A percentile compares a stretch with the other conserved stretches of the same genome.
These are phyloP conservation scores for Macrotrachela quadricornifera DNA, from an alignment of 1,140 invertebrate species.

Conservation along the genomic window DNA sequence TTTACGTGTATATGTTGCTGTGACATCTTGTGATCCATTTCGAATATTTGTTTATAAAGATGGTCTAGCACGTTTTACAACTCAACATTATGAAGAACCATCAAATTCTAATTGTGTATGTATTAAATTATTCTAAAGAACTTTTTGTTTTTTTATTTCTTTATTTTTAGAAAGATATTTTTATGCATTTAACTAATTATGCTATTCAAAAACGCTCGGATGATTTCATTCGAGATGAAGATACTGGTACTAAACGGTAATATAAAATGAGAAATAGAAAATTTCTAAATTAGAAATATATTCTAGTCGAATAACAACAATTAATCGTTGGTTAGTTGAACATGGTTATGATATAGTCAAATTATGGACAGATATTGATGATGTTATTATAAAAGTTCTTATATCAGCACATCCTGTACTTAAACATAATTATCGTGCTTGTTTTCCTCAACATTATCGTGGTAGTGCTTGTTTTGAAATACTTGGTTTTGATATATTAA, in stretches of 20 bases:
- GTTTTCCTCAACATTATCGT: constrained; percentile 19
- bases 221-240: constrained; percentile 12
- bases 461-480: constrained; percentile 32
- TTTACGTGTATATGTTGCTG: constrained; percentile 31
- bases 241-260: constrained; percentile 26
- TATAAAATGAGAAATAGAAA: constrained; percentile 18
- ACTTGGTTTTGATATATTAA: constrained; percentile 29
- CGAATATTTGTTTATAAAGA: constrained; percentile 28
- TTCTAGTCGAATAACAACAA: not conserved
- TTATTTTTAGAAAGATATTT: constrained; percentile 38
- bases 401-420: constrained; percentile 32
- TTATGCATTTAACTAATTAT: constrained; percentile 96
- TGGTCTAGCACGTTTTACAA: constrained; percentile 26
- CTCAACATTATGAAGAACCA: constrained; percentile 26
- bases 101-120: no score
- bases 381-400: constrained; percentile 28
- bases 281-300: constrained; percentile 5
- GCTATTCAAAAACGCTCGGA: constrained; percentile 61
- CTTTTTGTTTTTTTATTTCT: constrained; percentile 19
- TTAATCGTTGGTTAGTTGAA: constrained; percentile 47
- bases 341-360: constrained; percentile 48
- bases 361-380: constrained; percentile 30
- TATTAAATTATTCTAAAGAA: no score
- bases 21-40: constrained; percentile 31
- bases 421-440: constrained; percentile 29